These are phyloP conservation scores for Anolis sagrei DNA, from an alignment of 2,113 vertebrate genomes.

Conservation along the genomic window DNA sequence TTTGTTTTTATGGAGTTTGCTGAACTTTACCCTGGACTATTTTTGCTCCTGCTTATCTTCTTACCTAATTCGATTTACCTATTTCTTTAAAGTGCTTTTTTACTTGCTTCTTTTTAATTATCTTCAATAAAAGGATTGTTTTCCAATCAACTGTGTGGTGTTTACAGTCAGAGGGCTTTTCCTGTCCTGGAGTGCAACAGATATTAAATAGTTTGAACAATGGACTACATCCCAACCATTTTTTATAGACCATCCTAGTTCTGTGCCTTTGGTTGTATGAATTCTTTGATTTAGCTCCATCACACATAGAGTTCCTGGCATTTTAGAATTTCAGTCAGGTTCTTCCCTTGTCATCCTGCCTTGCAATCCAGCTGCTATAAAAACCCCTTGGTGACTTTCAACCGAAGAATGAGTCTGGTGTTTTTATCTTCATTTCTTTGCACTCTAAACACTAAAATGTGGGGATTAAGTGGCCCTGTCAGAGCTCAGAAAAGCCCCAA, in stretches of 20 bases:
- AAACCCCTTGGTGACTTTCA: slow-evolving; percentile 3
- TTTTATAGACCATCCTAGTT: background rate
- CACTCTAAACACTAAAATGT: slow-evolving; percentile 1
- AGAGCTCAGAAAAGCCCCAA: slow-evolving; percentile 4
- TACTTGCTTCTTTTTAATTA: too few species aligned
- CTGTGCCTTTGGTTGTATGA: background rate
- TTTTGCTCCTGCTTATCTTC: too few species aligned
- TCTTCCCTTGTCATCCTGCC: background rate
- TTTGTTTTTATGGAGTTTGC: too few species aligned
- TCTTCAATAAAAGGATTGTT: too few species aligned
- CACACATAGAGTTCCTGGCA: too few species aligned
- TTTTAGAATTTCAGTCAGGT: background rate
- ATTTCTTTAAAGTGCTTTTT: too few species aligned
- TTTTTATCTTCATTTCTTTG: background rate
- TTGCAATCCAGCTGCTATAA: background rate
- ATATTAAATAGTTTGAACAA: background rate
- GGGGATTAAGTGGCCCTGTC: background rate
- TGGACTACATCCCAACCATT: background rate
- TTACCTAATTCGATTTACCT: too few species aligned
- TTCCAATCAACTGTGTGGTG: too few species aligned
- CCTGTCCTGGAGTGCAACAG: too few species aligned
- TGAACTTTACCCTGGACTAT: too few species aligned
- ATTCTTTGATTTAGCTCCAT: background rate
- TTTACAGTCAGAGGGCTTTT: too few species aligned
- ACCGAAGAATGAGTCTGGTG: background rate